These are phyloP conservation scores for Siniperca chuatsi DNA, from an alignment of 2,113 vertebrate species.

Conservation along the genomic window DNA sequence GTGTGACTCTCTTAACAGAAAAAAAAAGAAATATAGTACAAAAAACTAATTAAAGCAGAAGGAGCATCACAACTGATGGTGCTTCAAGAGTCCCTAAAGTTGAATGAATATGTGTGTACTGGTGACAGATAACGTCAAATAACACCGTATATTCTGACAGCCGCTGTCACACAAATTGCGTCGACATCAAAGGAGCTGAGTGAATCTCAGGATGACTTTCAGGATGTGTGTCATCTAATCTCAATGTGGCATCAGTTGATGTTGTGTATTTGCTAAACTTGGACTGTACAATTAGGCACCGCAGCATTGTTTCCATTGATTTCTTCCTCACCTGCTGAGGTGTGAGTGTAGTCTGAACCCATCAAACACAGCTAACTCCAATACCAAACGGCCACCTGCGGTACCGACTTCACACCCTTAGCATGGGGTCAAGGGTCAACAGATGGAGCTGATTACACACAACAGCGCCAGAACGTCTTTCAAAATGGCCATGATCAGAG, in stretches of 20 bases:
- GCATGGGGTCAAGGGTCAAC: conserved; percentile 37
- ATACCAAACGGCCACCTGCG: conserved; percentile 49
- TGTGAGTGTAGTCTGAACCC: background rate
- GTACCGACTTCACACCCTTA: conserved; percentile 25
- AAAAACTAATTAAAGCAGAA: background rate
- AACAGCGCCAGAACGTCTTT: background rate
- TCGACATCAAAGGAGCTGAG: conserved; percentile 36
- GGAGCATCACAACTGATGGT: background rate
- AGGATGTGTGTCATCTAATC: conserved; percentile 24
- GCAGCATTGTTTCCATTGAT: background rate
- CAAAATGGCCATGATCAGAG: background rate
- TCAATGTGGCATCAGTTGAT: background rate
- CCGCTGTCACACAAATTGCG: conserved; percentile 33
- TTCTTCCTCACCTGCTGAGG: background rate
- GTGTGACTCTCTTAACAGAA: background rate
- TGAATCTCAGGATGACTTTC: background rate
- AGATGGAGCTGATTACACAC: conserved; percentile 36
- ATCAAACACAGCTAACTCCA: background rate
- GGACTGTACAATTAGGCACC: background rate
- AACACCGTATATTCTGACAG: conserved; percentile 33
- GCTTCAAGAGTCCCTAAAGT: background rate
- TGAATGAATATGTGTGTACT: background rate
- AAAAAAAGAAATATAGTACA: background rate
- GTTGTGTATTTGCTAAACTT: background rate
- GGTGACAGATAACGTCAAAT: conserved; percentile 48